Percentiles rank a stretch among this genome's conserved stretches.
Evolutionary conservation across 1,140 invertebrate genomes (phyloP).

Genomic region (Megalonaias nervosa): DNA sequence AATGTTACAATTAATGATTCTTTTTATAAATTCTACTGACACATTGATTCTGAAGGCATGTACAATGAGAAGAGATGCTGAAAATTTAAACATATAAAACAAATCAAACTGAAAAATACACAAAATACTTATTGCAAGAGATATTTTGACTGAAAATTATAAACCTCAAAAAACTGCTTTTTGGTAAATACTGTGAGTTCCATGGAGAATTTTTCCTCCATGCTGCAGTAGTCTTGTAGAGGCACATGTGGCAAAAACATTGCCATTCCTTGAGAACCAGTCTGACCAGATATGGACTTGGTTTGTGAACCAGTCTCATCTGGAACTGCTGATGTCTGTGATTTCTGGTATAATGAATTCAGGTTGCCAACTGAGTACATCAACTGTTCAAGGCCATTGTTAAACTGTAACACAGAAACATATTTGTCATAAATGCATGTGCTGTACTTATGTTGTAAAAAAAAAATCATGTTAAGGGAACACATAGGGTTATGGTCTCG

Average conservation of each 20-base stretch:
- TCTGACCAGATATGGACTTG: slow-evolving; percentile 1
- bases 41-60: too few relatives aligned
- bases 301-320: too few relatives aligned
- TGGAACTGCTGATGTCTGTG: too few relatives aligned
- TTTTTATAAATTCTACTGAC: not conserved
- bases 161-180: slow-evolving; percentile 67
- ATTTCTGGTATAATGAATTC: not conserved
- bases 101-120: not conserved
- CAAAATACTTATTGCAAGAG: not conserved
- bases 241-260: slow-evolving; percentile 59
- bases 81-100: not conserved
- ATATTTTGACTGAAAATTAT: not conserved
- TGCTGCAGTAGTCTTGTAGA: slow-evolving; percentile 47
- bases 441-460: too few relatives aligned
- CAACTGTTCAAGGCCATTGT: slow-evolving; percentile 51
- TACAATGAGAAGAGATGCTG: not conserved
- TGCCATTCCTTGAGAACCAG: slow-evolving; percentile 7
- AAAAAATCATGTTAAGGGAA: too few relatives aligned
- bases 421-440: too few relatives aligned
- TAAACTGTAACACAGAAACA: slow-evolving; percentile 42
- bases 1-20: too few relatives aligned
- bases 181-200: slow-evolving; percentile 60
- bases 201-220: slow-evolving; percentile 56
- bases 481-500: too few relatives aligned
- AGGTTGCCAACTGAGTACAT: slow-evolving; percentile 42